Evolutionary conservation across 2,113 vertebrate species (phyloP).

Genomic region (Gallinago undulata): DNA sequence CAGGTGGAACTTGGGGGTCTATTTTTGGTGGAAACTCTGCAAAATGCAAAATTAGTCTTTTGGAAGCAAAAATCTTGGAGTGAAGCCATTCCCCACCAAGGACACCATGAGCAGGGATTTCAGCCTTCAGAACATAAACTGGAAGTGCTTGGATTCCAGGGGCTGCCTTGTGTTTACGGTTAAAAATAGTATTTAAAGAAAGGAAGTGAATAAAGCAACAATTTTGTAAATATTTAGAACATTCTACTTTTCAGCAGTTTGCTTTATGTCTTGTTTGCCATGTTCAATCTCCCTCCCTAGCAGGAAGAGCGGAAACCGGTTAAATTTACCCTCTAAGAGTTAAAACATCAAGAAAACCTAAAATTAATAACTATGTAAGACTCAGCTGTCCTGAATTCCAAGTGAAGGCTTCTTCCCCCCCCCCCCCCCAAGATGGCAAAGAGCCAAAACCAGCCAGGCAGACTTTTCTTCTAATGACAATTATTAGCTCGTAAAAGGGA

Average conservation of each 20-base stretch:
- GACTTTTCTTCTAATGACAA: background rate
- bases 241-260: background rate
- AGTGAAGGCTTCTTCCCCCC: background rate
- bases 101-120: background rate
- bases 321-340: background rate
- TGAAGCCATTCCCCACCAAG: background rate
- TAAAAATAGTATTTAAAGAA: background rate
- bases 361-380: background rate
- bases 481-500: background rate
- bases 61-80: background rate
- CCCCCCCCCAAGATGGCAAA: background rate
- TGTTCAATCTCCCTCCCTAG: background rate
- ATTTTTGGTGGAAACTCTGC: background rate
- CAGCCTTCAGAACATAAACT: background rate
- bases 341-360: background rate
- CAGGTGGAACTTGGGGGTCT: background rate
- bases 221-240: background rate
- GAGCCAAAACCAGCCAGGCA: background rate
- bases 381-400: background rate
- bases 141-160: background rate
- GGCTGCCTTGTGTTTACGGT: background rate
- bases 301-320: background rate
- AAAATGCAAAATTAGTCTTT: background rate
- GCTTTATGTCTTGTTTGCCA: background rate
- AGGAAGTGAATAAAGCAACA: background rate